A percentile compares a stretch with the other conserved stretches of the same genome.
phyloP scores from a whole-genome alignment of 2,888 invertebrate species.

The Rhimphoctona megacephalus region DNA sequence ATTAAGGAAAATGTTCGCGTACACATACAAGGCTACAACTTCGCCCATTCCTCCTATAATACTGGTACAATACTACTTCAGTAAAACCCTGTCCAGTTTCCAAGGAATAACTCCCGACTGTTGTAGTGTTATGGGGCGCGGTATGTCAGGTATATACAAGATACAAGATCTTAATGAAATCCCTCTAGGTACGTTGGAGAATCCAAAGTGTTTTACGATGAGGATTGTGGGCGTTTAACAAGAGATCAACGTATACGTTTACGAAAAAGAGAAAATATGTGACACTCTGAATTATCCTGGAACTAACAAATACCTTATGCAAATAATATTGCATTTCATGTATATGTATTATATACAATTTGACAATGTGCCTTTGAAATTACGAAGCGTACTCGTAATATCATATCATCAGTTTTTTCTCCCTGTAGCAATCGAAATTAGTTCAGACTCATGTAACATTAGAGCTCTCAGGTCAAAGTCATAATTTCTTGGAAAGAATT shows the following conservation, averaged over 20 bases:
- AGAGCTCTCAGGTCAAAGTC: slow-evolving; percentile 78
- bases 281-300: neutral
- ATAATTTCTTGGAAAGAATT: slow-evolving; percentile 79
- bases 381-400: neutral
- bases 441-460: slow-evolving; percentile 75
- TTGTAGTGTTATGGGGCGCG: slow-evolving; percentile 15
- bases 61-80: slow-evolving; percentile 37
- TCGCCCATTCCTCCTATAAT: slow-evolving; percentile 53
- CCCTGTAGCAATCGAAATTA: slow-evolving; percentile 52
- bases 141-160: slow-evolving; percentile 42
- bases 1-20: slow-evolving; percentile 65
- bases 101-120: slow-evolving; percentile 59
- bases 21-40: slow-evolving; percentile 47
- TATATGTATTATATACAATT: slow-evolving; percentile 30
- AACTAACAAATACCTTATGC: neutral
- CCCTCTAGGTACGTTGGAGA: slow-evolving; percentile 29
- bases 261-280: slow-evolving; percentile 32
- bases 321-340: slow-evolving; percentile 10
- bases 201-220: slow-evolving; percentile 44
- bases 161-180: slow-evolving; percentile 63
- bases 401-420: neutral
- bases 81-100: slow-evolving; percentile 58
- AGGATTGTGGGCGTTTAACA: slow-evolving; percentile 26
- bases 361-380: neutral
- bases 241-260: slow-evolving; percentile 19